Evolutionary conservation across 2,113 vertebrate genomes (phyloP).

Genomic region (Benitochromis conjunctus): DNA sequence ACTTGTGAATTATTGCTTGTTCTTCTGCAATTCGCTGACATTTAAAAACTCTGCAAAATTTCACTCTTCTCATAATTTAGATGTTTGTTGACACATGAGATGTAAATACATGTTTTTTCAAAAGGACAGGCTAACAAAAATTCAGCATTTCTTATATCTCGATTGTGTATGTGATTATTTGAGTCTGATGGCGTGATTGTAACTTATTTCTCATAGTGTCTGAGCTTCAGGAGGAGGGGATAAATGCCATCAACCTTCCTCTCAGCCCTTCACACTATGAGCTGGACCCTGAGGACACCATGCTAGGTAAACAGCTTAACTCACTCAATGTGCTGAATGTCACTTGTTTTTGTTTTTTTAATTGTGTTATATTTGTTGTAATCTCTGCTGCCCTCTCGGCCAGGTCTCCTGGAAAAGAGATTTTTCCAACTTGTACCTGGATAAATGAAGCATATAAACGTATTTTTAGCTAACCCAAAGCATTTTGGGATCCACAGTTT

Average conservation of each 20-base stretch:
- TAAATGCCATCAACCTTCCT: constrained; percentile 98
- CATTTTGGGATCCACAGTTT: not conserved
- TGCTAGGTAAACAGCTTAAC: constrained; percentile 83
- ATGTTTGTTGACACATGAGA: not conserved
- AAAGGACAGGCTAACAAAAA: not conserved
- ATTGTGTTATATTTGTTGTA: not conserved
- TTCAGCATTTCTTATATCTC: not conserved
- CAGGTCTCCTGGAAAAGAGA: rapidly evolving
- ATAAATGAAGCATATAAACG: rapidly evolving
- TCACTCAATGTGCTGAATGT: not conserved
- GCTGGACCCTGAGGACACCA: constrained; percentile 96
- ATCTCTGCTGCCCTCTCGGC: not conserved
- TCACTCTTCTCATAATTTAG: not conserved
- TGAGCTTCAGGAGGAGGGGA: constrained; percentile 98
- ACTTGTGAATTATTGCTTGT: not conserved
- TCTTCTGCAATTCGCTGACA: rapidly evolving
- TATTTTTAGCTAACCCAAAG: not conserved
- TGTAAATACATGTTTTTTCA: not conserved
- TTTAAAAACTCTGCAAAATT: not conserved
- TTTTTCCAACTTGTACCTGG: not conserved
- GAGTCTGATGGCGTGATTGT: not conserved
- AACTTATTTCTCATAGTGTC: constrained; percentile 78
- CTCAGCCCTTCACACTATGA: constrained; percentile 95
- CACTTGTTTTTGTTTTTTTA: not conserved
- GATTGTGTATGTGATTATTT: not conserved